phyloP scores from a whole-genome alignment of 2,888 invertebrate species.

The Andrena flavipes region DNA sequence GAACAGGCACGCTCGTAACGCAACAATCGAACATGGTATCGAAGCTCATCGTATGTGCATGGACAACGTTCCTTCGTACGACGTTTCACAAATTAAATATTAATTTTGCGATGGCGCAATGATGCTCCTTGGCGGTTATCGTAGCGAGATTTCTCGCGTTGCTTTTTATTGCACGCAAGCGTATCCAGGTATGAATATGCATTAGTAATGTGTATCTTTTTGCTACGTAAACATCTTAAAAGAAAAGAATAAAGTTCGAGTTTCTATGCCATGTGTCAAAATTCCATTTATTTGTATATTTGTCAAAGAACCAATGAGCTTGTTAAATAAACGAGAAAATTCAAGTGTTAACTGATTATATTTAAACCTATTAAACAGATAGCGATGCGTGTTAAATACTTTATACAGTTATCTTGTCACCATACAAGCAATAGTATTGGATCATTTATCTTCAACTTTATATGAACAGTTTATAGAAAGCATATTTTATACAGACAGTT shows the following conservation, averaged over 20 bases:
- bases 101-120: constrained; percentile 21
- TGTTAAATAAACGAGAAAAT: not conserved
- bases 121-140: not conserved
- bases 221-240: not conserved
- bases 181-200: constrained; percentile 1
- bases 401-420: constrained; percentile 26
- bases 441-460: constrained; percentile 25
- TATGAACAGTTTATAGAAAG: constrained; percentile 30
- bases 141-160: not conserved
- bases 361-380: constrained; percentile 22
- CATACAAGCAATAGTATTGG: constrained; percentile 2
- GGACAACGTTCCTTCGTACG: not conserved
- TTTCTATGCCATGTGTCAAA: not conserved
- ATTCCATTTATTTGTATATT: constrained; percentile 11
- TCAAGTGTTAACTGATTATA: not conserved
- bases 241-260: not conserved
- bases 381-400: constrained; percentile 24
- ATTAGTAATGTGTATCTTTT: not conserved
- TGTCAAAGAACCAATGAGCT: not conserved
- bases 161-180: not conserved
- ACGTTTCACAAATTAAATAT: constrained; percentile 9
- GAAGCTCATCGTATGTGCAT: constrained; percentile 28
- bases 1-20: constrained; percentile 1
- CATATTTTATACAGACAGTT: constrained; percentile 20
- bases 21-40: constrained; percentile 36